Evolutionary conservation across 2,888 invertebrate species (phyloP), one percentile per base, ranked within the genome.

Genomic region (Portevinia maculata): DNA sequence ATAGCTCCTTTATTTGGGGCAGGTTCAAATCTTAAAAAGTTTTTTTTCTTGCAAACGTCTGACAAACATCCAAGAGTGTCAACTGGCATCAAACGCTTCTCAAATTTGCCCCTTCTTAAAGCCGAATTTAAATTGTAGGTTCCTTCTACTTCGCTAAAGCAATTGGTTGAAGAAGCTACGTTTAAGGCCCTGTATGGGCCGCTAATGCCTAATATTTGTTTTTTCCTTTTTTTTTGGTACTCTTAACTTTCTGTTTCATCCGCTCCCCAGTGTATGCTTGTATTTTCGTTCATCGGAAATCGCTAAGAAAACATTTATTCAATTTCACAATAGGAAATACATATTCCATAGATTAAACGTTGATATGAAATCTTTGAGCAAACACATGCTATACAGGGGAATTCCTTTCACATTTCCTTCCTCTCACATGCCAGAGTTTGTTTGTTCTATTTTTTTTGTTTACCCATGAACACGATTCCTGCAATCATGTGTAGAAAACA

Each of bases 261-360:
- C 2, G 24, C 5, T 24, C 24, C 24, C 24, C 24, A 34, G n/a
- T n/a, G n/a, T n/a, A n/a, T n/a, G n/a, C n/a, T 34, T 34, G 11
- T 9, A 9, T 19, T 9, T 17, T 11, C 7, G 1, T 44, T 9
- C 34, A 34, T 11, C 28, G 48, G n/a, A 64, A 55, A 53, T 44
- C 24, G 15, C 15, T 62, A 28, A 24, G 17, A 55, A 46, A 75
- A 75, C 53, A 75, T 60, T 67, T 53, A 46, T n/a, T 3, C 24
- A 24, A 24, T 24, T 24, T 24, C n/a, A 24, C 5, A 2, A 24
- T 24, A 5, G 24, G 24, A 24, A 24, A 67, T 21, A 74, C 57
- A 30, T 37, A 50, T 8, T 67, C 57, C 64, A 50, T 21, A 39
- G 48, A 64, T 39, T 41, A 74, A 41, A 34, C 30, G 6, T 48